Conservation (phyloP, 2,797 vertebrate genomes). For the Gymnothorax reevesii region DNA sequence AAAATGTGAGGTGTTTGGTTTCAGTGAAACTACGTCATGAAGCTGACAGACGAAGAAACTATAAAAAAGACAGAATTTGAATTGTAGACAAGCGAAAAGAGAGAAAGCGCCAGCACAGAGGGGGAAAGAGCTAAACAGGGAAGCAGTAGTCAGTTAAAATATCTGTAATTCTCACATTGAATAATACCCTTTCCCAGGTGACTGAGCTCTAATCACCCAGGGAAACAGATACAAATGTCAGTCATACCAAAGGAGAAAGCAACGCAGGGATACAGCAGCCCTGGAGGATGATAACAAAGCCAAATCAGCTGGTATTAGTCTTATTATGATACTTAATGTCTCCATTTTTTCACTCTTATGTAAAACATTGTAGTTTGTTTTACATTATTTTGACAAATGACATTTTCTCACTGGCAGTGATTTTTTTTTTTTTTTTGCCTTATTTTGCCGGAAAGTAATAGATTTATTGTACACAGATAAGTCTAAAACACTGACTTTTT, state of each 20-base stretch:
- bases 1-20: conserved; percentile 9
- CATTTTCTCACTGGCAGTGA: too few species aligned
- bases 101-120: not conserved
- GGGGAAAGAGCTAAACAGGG: not conserved
- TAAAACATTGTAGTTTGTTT: too few species aligned
- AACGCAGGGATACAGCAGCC: conserved; percentile 44
- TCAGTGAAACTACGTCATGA: not conserved
- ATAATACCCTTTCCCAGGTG: not conserved
- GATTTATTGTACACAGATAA: too few species aligned
- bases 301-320: conserved; percentile 36
- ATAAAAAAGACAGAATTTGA: not conserved
- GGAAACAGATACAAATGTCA: conserved; percentile 5
- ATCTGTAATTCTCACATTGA: not conserved
- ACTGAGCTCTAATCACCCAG: not conserved
- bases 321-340: conserved; percentile 27
- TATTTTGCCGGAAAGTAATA: too few species aligned
- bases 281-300: conserved; percentile 53
- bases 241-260: not conserved
- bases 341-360: too few species aligned
- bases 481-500: too few species aligned
- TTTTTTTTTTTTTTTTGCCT: too few species aligned
- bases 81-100: too few species aligned
- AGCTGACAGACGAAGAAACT: not conserved
- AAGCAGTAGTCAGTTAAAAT: not conserved
- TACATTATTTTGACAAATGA: too few species aligned